Evolutionary conservation across 2,888 invertebrate species (phyloP).

Genomic region (Euproctis similis): DNA sequence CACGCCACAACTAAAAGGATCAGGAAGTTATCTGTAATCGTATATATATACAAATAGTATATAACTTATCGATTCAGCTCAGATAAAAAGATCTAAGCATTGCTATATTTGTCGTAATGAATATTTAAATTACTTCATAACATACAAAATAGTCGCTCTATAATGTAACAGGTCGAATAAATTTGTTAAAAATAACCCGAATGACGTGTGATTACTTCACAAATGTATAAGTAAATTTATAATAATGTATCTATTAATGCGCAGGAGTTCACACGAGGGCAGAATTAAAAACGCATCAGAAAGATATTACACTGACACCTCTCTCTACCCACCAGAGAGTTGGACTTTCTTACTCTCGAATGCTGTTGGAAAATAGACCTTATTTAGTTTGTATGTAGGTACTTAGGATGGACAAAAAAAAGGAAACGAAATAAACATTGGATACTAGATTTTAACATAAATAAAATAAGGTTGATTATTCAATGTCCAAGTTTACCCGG

Average conservation of each 20-base stretch:
- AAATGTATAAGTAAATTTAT: conserved; percentile 26
- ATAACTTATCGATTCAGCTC: too few relatives aligned
- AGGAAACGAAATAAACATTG: neutral
- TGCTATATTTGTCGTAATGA: too few relatives aligned
- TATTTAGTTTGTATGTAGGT: conserved; percentile 11
- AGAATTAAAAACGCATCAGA: conserved; percentile 71
- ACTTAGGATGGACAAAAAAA: conserved; percentile 6
- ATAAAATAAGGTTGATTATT: conserved; percentile 8
- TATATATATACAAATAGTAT: too few relatives aligned
- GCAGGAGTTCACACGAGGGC: conserved; percentile 64
- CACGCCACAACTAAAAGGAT: too few relatives aligned
- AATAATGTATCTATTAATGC: conserved; percentile 62
- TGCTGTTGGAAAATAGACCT: conserved; percentile 16
- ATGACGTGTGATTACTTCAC: conserved; percentile 1
- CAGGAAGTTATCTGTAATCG: too few relatives aligned
- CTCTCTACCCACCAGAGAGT: conserved; percentile 52
- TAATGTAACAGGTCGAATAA: too few relatives aligned
- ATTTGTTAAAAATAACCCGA: neutral
- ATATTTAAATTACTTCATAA: too few relatives aligned
- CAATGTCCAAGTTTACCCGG: conserved; percentile 20
- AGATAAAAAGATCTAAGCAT: too few relatives aligned
- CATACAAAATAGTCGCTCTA: too few relatives aligned
- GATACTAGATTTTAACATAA: conserved; percentile 2
- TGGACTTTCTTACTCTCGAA: conserved; percentile 12
- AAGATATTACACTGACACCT: conserved; percentile 66